Evolutionary conservation across 1,140 invertebrate genomes (phyloP).

Genomic region (Adelges cooleyi): DNA sequence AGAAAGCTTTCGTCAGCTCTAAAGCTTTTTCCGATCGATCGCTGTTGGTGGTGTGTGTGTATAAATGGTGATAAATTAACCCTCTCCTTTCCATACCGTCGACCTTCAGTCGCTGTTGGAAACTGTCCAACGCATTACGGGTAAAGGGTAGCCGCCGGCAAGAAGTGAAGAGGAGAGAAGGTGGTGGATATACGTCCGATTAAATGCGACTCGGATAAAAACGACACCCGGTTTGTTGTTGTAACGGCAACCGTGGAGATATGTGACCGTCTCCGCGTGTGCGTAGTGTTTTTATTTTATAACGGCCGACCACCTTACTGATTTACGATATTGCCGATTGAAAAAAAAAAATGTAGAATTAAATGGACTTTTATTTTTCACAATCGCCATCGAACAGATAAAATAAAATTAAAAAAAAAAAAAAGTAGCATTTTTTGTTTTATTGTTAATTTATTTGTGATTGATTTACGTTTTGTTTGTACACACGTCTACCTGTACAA

Average conservation of each 20-base stretch:
- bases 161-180: neutral
- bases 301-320: constrained; percentile 14
- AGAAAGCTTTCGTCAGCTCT: constrained; percentile 26
- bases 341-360: neutral
- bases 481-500: no score
- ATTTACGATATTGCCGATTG: constrained; percentile 24
- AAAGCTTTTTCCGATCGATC: constrained; percentile 25
- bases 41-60: neutral
- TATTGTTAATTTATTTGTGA: neutral
- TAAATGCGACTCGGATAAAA: constrained; percentile 12
- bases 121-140: constrained; percentile 20
- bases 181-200: neutral
- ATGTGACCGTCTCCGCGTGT: neutral
- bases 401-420: neutral
- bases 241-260: neutral
- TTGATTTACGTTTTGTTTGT: neutral
- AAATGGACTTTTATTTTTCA: constrained; percentile 11
- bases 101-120: constrained; percentile 22
- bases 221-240: constrained; percentile 13
- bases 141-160: neutral
- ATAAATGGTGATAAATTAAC: constrained; percentile 26
- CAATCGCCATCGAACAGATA: neutral
- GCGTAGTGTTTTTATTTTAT: neutral
- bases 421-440: no score
- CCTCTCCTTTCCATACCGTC: neutral